Evolutionary conservation across 2,888 invertebrate species (phyloP), one percentile per base, ranked within the genome.

Genomic region (Abrostola tripartita): DNA sequence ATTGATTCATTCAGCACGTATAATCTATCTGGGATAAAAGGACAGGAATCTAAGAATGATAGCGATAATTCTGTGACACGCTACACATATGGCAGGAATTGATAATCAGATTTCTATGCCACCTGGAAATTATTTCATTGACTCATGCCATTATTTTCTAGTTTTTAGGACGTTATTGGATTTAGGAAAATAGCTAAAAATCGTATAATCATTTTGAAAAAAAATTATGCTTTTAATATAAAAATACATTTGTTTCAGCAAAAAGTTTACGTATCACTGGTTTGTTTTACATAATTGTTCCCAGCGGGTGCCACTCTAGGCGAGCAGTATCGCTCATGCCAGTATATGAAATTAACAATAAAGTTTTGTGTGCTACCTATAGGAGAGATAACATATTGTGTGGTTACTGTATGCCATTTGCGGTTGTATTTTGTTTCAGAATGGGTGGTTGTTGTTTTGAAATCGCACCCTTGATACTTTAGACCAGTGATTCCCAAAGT

Each of bases 251-350:
- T 24, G 24, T 24, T 24, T 24, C 7, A 12, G 14, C 6, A 12
- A 44, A 44, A 44, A 44, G 14, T 44, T 12, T 44, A 14, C 44
- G 2, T 14, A 44, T 8, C 44, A 6, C 44, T 1, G 14, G 42
- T 42, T 24, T 44, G 44, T 44, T 44, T 44, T 44, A 44, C 44
- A 44, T 44, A 44, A 44, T 44, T 44, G 14, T 12, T 14, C 44
- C 14, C 44, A 42, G 44, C 7, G 12, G 44, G 12, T 14, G 12
- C 42, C n/a, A n/a, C 44, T 44, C 42, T n/a, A 42, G 12, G 12
- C 12, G 6, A 14, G 14, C 8, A 8, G 44, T 44, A 44, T 44
- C 44, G 44, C 44, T 12, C 8, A 44, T 24, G 4, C 24, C 24
- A 24, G 1, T 24, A 4, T 24, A 24, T 44, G 12, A 44, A 44